Conservation (phyloP, 2,888 invertebrate species). For the Chrysolina haemoptera region DNA sequence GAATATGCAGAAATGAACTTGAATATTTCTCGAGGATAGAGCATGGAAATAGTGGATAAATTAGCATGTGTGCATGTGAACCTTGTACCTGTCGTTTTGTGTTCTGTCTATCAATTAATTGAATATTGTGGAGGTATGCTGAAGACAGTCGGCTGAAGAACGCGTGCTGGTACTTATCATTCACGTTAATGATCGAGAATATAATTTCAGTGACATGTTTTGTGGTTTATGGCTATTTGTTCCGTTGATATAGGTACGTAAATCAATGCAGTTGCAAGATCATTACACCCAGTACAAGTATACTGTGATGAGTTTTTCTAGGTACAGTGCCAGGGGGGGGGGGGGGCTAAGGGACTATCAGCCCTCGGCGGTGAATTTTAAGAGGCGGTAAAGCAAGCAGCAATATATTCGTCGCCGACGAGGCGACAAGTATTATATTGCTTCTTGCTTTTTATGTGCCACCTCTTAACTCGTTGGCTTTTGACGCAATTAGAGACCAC, state of each 20-base stretch:
- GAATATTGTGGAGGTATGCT: conserved; percentile 15
- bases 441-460: no score
- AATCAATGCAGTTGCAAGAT: no score
- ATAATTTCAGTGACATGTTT: background rate
- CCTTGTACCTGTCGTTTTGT: conserved; percentile 15
- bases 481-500: no score
- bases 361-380: no score
- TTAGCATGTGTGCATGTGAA: conserved; percentile 20
- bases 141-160: background rate
- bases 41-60: conserved; percentile 8
- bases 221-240: background rate
- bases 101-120: background rate
- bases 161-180: background rate
- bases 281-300: no score
- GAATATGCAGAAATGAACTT: conserved; percentile 20
- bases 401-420: no score
- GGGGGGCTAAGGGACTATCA: no score
- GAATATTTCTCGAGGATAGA: conserved; percentile 28
- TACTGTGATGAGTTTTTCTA: no score
- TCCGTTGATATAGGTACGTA: background rate
- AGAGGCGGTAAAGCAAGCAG: no score
- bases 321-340: no score
- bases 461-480: no score
- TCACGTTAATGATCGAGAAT: background rate
- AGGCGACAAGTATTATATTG: no score